phyloP scores from a whole-genome alignment of 2,113 vertebrate species.

The Dinomys branickii region DNA sequence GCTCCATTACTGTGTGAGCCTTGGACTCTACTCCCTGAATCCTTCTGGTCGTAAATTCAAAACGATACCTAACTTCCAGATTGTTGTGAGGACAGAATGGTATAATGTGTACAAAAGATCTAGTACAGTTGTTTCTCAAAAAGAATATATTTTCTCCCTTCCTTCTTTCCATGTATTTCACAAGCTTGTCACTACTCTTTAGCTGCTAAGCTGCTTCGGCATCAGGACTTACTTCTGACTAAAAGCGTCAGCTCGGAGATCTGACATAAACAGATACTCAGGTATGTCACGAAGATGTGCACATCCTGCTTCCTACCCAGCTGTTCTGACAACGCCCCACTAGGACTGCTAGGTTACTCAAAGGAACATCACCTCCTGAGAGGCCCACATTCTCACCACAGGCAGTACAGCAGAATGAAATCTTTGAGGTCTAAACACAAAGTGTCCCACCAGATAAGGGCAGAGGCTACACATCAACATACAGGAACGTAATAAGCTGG shows the following conservation, averaged over 20 bases:
- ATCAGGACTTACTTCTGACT: neutral
- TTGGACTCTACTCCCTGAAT: neutral
- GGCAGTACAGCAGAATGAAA: neutral
- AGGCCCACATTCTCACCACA: neutral
- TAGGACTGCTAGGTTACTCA: accelerated
- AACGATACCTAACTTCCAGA: neutral
- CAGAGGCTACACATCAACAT: neutral
- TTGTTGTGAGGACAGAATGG: neutral
- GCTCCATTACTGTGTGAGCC: neutral
- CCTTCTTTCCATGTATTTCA: neutral
- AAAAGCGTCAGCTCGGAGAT: neutral
- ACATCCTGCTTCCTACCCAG: neutral
- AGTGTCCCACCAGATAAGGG: neutral
- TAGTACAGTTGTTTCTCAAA: neutral
- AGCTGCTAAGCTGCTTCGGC: neutral
- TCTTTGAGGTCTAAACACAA: neutral
- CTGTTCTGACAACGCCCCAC: neutral
- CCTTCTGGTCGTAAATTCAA: neutral
- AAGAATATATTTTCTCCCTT: neutral
- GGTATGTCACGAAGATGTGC: neutral
- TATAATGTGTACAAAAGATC: neutral
- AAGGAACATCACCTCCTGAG: neutral
- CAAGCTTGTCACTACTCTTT: neutral
- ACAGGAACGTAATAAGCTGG: neutral
- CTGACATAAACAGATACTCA: too few species aligned